Evolutionary conservation across 2,888 invertebrate species (phyloP), one percentile per base, ranked within the genome.

Genomic region (Orgyia antiqua): DNA sequence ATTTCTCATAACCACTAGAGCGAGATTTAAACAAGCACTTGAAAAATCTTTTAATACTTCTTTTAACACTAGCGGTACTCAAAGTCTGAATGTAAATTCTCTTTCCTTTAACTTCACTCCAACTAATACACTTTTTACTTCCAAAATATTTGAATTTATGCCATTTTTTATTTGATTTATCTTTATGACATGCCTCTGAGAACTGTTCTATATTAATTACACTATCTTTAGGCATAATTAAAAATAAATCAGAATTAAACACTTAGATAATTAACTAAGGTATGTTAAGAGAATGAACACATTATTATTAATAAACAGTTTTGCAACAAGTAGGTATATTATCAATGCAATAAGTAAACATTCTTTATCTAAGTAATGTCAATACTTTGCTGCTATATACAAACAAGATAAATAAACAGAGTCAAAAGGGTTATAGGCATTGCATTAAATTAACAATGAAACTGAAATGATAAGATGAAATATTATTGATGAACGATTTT

Each of bases 1-100:
- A 88, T 51, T 88, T 84, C 45, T 87, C 83, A 63, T 93, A 93
- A 19, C 90, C 90, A 55, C 77, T 80, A 36, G 70, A 68, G 45
- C 86, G 88, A 4, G 87, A 66, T 30, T 63, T 74, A 32, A 86
- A 77, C 11, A 82, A 33, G 24, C 58, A 59, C 30, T 51, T 68
- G 46, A 55, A 87, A 26, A 88, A 66, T 54, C 78, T 87, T 42
- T 68, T 68, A 10, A 87, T 38, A 39, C 67, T 71, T 38, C 82
- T 67, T 45, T 69, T 82, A 10, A 77, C 61, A 63, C 75, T 77
- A 3, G 68, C 53, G 10, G 68, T 58, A 53, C 68, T 80, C 13
- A 84, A 52, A 4, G 76, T 73, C 40, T 78, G 68, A 10, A 80
- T 41, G 50, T 80, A 78, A 47, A 77, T 53, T 31, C 50, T 58